Percentiles rank a stretch among this genome's conserved stretches.
phyloP scores from a whole-genome alignment of 2,113 vertebrate species.

The Neodon shergylaensis region DNA sequence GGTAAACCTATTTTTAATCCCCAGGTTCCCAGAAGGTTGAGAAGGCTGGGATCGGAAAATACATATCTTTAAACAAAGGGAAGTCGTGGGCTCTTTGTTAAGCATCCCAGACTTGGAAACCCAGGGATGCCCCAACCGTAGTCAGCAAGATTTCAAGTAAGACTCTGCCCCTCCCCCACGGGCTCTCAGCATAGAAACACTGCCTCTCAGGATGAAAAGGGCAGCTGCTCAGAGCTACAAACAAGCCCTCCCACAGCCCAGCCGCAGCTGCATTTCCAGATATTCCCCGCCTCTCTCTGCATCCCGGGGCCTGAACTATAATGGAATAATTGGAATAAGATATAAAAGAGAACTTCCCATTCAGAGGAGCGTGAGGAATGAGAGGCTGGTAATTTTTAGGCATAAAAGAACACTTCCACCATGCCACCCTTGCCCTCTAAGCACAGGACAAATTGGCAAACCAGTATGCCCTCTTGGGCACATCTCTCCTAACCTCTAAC shows the following conservation, averaged over 20 bases:
- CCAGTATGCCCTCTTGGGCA: background rate
- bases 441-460: background rate
- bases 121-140: background rate
- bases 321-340: constrained; percentile 27
- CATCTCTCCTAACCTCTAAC: background rate
- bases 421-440: background rate
- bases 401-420: constrained; percentile 12
- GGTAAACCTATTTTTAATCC: background rate
- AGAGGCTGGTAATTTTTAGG: constrained; percentile 42
- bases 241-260: constrained; percentile 28
- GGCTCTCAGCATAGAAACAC: background rate
- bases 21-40: background rate
- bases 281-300: background rate
- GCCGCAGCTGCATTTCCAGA: constrained; percentile 34
- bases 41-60: background rate
- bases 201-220: constrained; percentile 26
- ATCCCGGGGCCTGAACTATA: background rate
- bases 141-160: background rate
- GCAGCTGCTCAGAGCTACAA: constrained; percentile 46
- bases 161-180: background rate
- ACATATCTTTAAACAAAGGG: background rate
- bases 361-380: constrained; percentile 12
- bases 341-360: constrained; percentile 50
- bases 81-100: background rate
- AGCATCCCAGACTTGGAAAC: background rate